Evolutionary conservation across 2,888 invertebrate genomes (phyloP).

Genomic region (Eumacrocentrus americanus): DNA sequence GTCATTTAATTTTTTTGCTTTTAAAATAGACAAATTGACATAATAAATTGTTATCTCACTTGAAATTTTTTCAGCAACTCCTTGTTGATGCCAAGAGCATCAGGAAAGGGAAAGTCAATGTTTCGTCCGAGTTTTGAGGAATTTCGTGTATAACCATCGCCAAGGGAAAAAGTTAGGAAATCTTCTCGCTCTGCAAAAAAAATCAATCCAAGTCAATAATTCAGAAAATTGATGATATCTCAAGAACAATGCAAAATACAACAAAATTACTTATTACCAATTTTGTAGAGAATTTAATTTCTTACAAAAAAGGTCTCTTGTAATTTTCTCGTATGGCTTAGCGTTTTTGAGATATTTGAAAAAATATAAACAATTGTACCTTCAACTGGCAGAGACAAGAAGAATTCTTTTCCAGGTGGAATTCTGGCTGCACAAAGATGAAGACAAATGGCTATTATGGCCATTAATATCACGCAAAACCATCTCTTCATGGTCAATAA

Average conservation of each 20-base stretch:
- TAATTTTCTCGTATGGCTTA: too few species aligned
- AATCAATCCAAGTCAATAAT: conserved; percentile 1
- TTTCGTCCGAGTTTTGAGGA: conserved; percentile 21
- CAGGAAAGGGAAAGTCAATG: conserved; percentile 36
- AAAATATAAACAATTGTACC: too few species aligned
- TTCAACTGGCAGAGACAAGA: conserved; percentile 33
- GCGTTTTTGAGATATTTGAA: too few species aligned
- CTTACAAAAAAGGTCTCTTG: too few species aligned
- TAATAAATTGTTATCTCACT: conserved; percentile 36
- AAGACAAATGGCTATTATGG: not conserved
- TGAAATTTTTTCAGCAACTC: conserved; percentile 38
- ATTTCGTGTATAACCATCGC: conserved; percentile 37
- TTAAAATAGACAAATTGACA: not conserved
- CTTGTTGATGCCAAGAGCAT: conserved; percentile 34
- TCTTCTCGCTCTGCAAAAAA: conserved; percentile 37
- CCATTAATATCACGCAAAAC: conserved; percentile 5
- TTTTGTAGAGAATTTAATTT: too few species aligned
- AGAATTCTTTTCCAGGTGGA: conserved; percentile 34
- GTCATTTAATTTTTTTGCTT: conserved; percentile 1
- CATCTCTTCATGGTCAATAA: conserved; percentile 29
- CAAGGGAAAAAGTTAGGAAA: conserved; percentile 39
- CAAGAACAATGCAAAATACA: not conserved
- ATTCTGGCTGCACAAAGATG: not conserved
- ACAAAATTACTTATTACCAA: too few species aligned
- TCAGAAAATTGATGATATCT: too few species aligned